Conservation (phyloP, 1,140 invertebrate species). For the Archegozetes longisetosus region DNA sequence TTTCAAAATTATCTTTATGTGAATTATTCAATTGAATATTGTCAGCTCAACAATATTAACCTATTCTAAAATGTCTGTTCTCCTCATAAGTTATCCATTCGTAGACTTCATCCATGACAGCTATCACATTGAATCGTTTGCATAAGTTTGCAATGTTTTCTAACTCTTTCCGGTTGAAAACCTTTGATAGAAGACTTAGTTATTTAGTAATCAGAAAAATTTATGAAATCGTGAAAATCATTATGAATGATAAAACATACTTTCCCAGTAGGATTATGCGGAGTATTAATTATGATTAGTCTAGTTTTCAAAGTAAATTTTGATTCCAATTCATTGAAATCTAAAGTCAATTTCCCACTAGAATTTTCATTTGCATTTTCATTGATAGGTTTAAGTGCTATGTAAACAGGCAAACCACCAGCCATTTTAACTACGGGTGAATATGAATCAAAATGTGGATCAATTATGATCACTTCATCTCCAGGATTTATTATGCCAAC, state of each 20-base stretch:
- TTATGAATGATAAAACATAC: slow-evolving; percentile 31
- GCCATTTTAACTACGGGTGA: slow-evolving; percentile 75
- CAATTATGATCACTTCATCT: slow-evolving; percentile 68
- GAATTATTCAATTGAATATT: no score
- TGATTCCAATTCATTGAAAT: slow-evolving; percentile 55
- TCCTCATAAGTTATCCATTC: slow-evolving; percentile 86
- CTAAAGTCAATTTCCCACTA: slow-evolving; percentile 75
- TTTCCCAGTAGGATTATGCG: slow-evolving; percentile 87
- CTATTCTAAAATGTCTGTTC: slow-evolving; percentile 69
- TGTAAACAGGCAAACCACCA: slow-evolving; percentile 67
- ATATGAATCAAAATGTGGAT: slow-evolving; percentile 96
- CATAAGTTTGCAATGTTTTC: slow-evolving; percentile 65
- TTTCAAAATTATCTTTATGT: slow-evolving; percentile 7
- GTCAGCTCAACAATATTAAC: no score
- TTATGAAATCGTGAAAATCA: neutral
- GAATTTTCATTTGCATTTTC: slow-evolving; percentile 25
- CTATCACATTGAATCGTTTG: slow-evolving; percentile 76
- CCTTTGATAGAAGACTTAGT: slow-evolving; percentile 25
- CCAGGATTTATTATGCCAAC: slow-evolving; percentile 33
- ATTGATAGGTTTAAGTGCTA: slow-evolving; percentile 48
- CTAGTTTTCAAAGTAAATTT: slow-evolving; percentile 81
- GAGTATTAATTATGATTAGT: slow-evolving; percentile 84
- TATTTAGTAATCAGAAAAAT: neutral
- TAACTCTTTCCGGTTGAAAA: slow-evolving; percentile 35
- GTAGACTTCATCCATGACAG: slow-evolving; percentile 90